These are phyloP conservation scores for Myiotriccus ornatus DNA, from an alignment of 2,797 vertebrate species.

Conservation along the genomic window DNA sequence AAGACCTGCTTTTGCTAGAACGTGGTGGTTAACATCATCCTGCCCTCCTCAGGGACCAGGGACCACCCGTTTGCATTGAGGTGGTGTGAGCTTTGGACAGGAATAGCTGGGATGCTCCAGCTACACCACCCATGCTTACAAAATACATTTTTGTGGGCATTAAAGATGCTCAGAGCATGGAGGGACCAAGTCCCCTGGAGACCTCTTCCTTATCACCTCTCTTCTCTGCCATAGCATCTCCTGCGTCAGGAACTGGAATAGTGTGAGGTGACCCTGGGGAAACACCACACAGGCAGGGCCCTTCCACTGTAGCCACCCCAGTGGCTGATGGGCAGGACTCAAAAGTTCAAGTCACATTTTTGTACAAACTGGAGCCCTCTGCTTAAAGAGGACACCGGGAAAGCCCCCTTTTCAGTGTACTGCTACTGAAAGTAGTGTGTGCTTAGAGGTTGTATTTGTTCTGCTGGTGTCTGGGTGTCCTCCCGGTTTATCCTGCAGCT, in stretches of 20 bases:
- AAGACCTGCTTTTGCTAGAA: not conserved
- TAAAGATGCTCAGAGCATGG: not conserved
- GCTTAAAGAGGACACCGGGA: not conserved
- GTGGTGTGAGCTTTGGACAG: not conserved
- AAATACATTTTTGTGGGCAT: not conserved
- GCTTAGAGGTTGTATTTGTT: not conserved
- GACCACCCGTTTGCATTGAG: not conserved
- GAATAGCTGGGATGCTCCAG: not conserved
- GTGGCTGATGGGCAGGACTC: not conserved
- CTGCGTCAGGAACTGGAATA: not conserved
- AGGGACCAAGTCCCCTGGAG: not conserved
- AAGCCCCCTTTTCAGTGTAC: fast-evolving
- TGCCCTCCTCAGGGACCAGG: not conserved
- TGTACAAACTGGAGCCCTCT: not conserved
- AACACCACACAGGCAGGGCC: not conserved
- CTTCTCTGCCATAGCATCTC: not conserved
- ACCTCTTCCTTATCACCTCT: not conserved
- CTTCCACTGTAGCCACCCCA: not conserved
- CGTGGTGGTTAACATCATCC: not conserved
- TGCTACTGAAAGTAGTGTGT: not conserved
- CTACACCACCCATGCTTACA: fast-evolving
- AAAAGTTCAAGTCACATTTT: not conserved
- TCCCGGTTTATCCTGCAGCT: not conserved
- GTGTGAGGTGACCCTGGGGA: not conserved
- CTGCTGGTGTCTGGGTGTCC: not conserved